Base-by-base conservation (phyloP, 2,888 invertebrate species). In the Eueremaeus valkanovi region DNA sequence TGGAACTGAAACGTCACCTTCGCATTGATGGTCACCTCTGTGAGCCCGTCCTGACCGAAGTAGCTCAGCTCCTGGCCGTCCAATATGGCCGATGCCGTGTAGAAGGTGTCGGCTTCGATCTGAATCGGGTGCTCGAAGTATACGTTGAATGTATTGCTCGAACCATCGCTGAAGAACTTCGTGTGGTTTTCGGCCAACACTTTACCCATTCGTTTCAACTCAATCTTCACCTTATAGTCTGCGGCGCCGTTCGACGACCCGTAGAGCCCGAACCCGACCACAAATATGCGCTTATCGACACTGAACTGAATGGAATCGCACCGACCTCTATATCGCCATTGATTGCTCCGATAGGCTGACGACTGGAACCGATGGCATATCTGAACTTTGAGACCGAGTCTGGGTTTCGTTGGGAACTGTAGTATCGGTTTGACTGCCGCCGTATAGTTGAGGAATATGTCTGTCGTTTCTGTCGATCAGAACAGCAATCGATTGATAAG, bases 261-360 rank as follows among this genome's bases (percentile, higher is more conserved):
- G 83, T 96, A 97, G 6, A 97, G 85, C 27, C 96, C 96, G 84
- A 95, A 94, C 61, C 96, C 96, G 73, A 95, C 93, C 73, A 97
- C 92, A 83, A 96, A 97, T 82, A 97, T 94, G 80, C 96, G 88
- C 78, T 93, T 90, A 84, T 97, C 96, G 0, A 95, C 95, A 79
- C 92, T 93, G 85, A 97, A 97, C 83, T 96, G 95, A 83, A 97
- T 96, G 76, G 94, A 94, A 83, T 97, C 97, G 83, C 95, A 95
- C 74, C 96, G 88, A 0, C 96, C 96, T 80, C 97, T 88, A 83
- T 97, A 97, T 75, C 96, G 89, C 96, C 97, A 97, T 83, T 97
- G 96, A 83, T 96, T 97, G 81, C 93, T 93, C 80, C 96, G 89
- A 84, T 95, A 96, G 5, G 96, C 96, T 82, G 95, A 95, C 13